Percentiles rank a stretch among this genome's conserved stretches.
These are phyloP conservation scores for Hemibagrus guttatus DNA, from an alignment of 2,797 vertebrate genomes.

Conservation along the genomic window DNA sequence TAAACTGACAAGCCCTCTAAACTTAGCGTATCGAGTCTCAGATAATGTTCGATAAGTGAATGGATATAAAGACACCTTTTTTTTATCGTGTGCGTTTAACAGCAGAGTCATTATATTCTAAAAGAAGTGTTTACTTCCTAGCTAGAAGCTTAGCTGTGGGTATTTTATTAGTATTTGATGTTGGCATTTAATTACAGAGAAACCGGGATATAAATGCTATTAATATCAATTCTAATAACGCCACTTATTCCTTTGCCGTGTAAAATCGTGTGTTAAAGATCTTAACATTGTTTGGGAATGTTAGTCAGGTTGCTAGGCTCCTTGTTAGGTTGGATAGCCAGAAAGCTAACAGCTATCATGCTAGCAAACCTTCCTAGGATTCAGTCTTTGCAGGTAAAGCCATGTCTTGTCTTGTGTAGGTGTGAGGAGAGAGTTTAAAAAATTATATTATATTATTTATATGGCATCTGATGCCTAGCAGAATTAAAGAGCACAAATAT, in stretches of 20 bases:
- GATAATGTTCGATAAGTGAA: not conserved
- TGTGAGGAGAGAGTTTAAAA: not conserved
- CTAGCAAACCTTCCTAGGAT: not conserved
- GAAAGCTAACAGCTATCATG: not conserved
- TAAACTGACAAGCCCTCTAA: constrained; percentile 26
- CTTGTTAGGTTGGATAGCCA: not conserved
- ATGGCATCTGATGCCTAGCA: not conserved
- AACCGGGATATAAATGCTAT: not conserved
- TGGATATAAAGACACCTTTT: not conserved
- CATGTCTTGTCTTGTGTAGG: not conserved
- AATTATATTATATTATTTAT: not conserved
- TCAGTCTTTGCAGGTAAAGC: not conserved
- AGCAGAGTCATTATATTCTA: not conserved
- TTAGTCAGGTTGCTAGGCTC: constrained; percentile 4
- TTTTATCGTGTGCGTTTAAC: not conserved
- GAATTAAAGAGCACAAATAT: not conserved
- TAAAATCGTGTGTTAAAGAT: not conserved
- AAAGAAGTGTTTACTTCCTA: not conserved
- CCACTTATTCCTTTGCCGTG: too few relatives aligned
- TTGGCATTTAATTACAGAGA: not conserved
- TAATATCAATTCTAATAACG: not conserved
- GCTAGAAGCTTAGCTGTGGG: not conserved
- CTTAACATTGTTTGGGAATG: not conserved
- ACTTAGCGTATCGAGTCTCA: not conserved
- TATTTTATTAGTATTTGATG: not conserved